A percentile compares a stretch with the other conserved stretches of the same genome.
These are phyloP conservation scores for Ochropleura leucogaster DNA, from an alignment of 2,888 invertebrate genomes.

Conservation along the genomic window DNA sequence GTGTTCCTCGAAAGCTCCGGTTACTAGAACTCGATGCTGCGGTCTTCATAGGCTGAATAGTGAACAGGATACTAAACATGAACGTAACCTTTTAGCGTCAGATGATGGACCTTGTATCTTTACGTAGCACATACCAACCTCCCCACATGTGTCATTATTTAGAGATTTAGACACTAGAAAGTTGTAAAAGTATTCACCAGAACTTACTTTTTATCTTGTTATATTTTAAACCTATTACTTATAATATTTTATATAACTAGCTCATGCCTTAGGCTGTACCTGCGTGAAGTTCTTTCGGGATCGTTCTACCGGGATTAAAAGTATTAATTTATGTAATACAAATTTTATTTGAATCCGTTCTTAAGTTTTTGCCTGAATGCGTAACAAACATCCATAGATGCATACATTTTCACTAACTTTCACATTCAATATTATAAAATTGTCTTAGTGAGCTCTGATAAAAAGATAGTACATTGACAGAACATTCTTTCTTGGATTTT, in stretches of 20 bases:
- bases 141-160: background rate
- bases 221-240: too few species aligned
- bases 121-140: too few species aligned
- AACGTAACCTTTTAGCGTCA: background rate
- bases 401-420: too few species aligned
- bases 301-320: too few species aligned
- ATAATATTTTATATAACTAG: too few species aligned
- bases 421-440: background rate
- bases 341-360: too few species aligned
- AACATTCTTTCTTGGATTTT: conserved; percentile 1
- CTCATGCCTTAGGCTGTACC: too few species aligned
- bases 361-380: too few species aligned
- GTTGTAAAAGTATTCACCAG: background rate
- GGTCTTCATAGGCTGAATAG: conserved; percentile 23
- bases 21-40: conserved; percentile 26
- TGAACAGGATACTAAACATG: conserved; percentile 6
- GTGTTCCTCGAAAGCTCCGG: conserved; percentile 12
- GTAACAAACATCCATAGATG: too few species aligned
- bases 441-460: background rate
- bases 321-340: too few species aligned
- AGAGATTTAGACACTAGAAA: background rate
- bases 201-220: too few species aligned
- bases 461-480: background rate
- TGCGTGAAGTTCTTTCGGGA: too few species aligned
- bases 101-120: background rate